Base-by-base conservation (phyloP, 2,797 vertebrate species). In the Tokudaia muenninki region DNA sequence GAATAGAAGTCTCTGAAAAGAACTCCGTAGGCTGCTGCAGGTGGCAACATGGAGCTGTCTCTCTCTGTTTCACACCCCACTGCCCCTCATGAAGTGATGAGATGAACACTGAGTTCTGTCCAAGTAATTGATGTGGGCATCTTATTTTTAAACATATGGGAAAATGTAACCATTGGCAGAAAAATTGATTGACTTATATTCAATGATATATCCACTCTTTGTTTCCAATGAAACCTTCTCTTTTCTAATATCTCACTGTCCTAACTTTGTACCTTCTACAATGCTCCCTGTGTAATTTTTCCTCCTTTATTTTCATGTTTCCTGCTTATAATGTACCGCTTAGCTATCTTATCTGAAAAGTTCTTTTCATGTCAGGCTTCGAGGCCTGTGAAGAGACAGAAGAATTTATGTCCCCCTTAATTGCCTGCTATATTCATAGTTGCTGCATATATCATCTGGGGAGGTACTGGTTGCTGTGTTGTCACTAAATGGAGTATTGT, bases 141-240 rank as follows among this genome's bases (percentile, higher is more conserved):
- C 91, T 92, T 95, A 63, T 83, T 96, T 97, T 95, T 52, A 65
- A 92, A 94, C 86, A 50, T 37, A 55, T 61, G 34, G 12, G 67
- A 74, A 37, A 63, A 83, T 92, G 2, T 92, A 75, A 74, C 52
- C 86, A 47, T 82, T 84, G 87, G 34, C 34, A 74, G 74, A 79
- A 77, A 82, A 82, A 87, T 61, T 47, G n/a, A 88, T 74, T 91
- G 72, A 50, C 63, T 57, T 84, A 37, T 92, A 17, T 88, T 84
- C 65, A 55, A 47, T 77, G 79, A 50, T 75, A 4, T 12, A 21
- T 50, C 47, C 59, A 59, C 19, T 57, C 55, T 96, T 89, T 82
- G 44, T 92, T 92, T 92, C 47, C 37, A 50, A 7, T 14, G 55
- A 79, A 84, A 61, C 21, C 19, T 84, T 80, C 34, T 89, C 17